A percentile compares a stretch with the other conserved stretches of the same genome.
These are phyloP conservation scores for Tipula lateralis DNA, from an alignment of 2,888 invertebrate species.

Conservation along the genomic window DNA sequence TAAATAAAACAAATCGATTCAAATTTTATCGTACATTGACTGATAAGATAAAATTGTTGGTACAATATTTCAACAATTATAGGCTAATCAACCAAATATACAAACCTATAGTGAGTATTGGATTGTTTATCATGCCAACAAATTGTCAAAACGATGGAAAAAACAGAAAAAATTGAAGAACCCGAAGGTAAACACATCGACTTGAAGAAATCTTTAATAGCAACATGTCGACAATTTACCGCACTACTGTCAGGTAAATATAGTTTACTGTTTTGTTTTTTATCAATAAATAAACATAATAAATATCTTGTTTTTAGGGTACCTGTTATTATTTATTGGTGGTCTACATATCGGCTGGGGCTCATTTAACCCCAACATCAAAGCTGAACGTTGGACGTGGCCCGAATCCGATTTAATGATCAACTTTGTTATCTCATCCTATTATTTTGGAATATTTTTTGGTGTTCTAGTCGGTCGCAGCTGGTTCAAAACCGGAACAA, in stretches of 20 bases:
- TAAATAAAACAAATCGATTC: background rate
- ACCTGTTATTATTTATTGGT: slow-evolving; percentile 26
- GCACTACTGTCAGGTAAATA: background rate
- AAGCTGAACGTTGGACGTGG: background rate
- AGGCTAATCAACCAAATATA: background rate
- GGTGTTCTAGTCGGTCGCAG: slow-evolving; percentile 30
- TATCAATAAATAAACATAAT: background rate
- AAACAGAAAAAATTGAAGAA: background rate
- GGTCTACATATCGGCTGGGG: slow-evolving; percentile 32
- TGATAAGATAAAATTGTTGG: background rate
- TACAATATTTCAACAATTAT: background rate
- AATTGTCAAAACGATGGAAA: background rate
- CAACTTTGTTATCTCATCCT: slow-evolving; percentile 30
- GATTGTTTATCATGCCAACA: background rate
- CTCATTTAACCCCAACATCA: slow-evolving; percentile 31
- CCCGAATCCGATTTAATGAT: background rate
- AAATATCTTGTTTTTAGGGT: background rate
- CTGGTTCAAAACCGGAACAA: background rate
- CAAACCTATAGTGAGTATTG: background rate
- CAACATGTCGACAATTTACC: background rate
- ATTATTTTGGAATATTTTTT: slow-evolving; percentile 32
- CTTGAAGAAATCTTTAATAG: background rate
- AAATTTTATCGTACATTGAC: background rate
- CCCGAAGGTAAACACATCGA: background rate
- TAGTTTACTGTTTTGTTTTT: too few species aligned